phyloP scores from a whole-genome alignment of 2,888 invertebrate species.

The Heteromyza rotundicornis region DNA sequence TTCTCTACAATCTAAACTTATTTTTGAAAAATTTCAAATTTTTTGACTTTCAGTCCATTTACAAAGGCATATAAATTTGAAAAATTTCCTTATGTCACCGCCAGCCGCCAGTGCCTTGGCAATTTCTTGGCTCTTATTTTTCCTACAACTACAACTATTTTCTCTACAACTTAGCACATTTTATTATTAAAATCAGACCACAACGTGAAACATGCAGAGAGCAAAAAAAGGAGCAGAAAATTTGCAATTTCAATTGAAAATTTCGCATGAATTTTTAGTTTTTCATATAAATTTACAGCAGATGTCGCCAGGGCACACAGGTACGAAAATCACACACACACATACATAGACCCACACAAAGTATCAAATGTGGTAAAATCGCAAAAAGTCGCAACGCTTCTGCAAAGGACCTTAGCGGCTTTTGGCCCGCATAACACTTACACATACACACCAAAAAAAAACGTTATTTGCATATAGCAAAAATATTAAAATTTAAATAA shows the following conservation, averaged over 20 bases:
- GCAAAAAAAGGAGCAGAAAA: neutral
- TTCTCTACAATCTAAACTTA: too few relatives aligned
- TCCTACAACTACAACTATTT: too few relatives aligned
- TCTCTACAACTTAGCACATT: neutral
- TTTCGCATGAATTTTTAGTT: constrained; percentile 1
- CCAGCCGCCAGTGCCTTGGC: too few relatives aligned
- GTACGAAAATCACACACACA: too few relatives aligned
- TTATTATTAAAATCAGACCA: too few relatives aligned
- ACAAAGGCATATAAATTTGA: too few relatives aligned
- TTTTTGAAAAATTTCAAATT: too few relatives aligned
- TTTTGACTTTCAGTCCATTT: too few relatives aligned
- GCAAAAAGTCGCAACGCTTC: neutral
- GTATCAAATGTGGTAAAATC: constrained; percentile 19
- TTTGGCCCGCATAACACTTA: too few relatives aligned
- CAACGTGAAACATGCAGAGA: neutral
- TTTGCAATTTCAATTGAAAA: constrained; percentile 4
- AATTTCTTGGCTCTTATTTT: too few relatives aligned
- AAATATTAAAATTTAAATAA: constrained; percentile 8
- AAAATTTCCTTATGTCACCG: too few relatives aligned
- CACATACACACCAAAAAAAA: neutral
- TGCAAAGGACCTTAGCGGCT: neutral
- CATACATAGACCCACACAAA: neutral
- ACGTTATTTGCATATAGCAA: neutral
- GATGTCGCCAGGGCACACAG: neutral
- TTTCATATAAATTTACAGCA: neutral